Evolutionary conservation across 1,140 invertebrate species (phyloP), one percentile per base, ranked within the genome.

Genomic region (Heterodera carotae): DNA sequence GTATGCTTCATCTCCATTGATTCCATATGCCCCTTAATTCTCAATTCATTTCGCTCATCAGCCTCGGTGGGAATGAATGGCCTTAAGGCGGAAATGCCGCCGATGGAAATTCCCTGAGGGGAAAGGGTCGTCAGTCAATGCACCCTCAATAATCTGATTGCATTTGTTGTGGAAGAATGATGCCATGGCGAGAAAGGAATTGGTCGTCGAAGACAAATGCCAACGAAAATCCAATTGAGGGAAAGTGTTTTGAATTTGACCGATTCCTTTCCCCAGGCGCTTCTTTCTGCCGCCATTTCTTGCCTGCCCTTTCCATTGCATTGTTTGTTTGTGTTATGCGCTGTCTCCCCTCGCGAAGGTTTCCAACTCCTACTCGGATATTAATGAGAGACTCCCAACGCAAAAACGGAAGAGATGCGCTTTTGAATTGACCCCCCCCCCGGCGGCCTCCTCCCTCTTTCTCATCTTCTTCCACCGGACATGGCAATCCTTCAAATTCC

Each of bases 91-190:
- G 25, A 29, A 66, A 34, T 29, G 8, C 62, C 27, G 27, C 10
- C 27, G 62, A 66, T 10, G 62, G 62, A 22, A 29, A 29, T 29
- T 66, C 10, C 27, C 25, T 66, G 27, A 31, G 27, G 27, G 62
- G 10, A 53, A 56, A 56, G 48, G 12, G 48, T 56, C 48, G 48
- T 56, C 48, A 56, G 48, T 56, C 48, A 66, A 25, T 25, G 62
- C 62, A 66, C 3, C 3, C n/a, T 0, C 12, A 18, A 66, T 66
- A 66, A 66, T 66, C 62, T 66, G 62, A 66, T 66, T 66, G 62
- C 27, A 66, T 66, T 66, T 29, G 27, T 62, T 62, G 39, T 43
- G 39, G 39, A 6, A 43, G 12, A 43, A 43, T 43, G 39, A 43
- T 43, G 39, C 0, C 39, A n/a, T n/a, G n/a, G n/a, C n/a, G n/a